Percentiles rank a stretch among this genome's conserved stretches.
Conservation (phyloP, 2,888 invertebrate genomes). For the Drosophila vallismaia region DNA sequence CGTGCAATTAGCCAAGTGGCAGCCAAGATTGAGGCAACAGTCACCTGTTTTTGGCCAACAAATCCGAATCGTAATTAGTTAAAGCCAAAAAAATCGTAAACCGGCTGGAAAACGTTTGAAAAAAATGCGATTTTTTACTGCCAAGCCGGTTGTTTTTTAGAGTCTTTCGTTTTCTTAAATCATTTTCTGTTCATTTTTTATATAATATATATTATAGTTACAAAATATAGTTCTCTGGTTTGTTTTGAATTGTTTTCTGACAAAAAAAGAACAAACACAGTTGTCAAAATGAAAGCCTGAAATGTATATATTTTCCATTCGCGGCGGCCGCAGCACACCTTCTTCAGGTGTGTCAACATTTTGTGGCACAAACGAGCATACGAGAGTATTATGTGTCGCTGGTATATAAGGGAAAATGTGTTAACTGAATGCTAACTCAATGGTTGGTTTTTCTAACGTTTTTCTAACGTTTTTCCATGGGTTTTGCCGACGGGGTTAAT, state of each 20-base stretch:
- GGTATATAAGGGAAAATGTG: not conserved
- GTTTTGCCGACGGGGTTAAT: slow-evolving; percentile 9
- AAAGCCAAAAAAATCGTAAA: too few species aligned
- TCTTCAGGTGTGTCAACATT: slow-evolving; percentile 38
- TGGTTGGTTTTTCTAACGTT: slow-evolving; percentile 24
- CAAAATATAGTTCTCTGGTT: not conserved
- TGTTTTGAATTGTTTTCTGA: slow-evolving; percentile 8
- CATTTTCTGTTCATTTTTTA: too few species aligned
- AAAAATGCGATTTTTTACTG: too few species aligned
- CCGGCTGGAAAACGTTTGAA: too few species aligned
- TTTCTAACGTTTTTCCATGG: slow-evolving; percentile 29
- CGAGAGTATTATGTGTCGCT: too few species aligned
- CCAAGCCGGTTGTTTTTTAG: too few species aligned
- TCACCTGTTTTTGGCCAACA: slow-evolving; percentile 37
- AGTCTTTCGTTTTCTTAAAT: too few species aligned
- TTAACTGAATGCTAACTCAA: slow-evolving; percentile 33
- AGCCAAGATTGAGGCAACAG: slow-evolving; percentile 1
- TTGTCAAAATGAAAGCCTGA: slow-evolving; percentile 1
- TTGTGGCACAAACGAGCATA: not conserved
- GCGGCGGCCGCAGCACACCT: slow-evolving; percentile 28
- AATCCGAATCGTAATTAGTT: too few species aligned
- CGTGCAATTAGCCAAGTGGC: slow-evolving; percentile 52
- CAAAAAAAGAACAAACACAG: not conserved
- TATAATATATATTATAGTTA: too few species aligned
- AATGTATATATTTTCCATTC: slow-evolving; percentile 1